phyloP scores from a whole-genome alignment of 2,888 invertebrate species.

The Theodoxus fluviatilis region DNA sequence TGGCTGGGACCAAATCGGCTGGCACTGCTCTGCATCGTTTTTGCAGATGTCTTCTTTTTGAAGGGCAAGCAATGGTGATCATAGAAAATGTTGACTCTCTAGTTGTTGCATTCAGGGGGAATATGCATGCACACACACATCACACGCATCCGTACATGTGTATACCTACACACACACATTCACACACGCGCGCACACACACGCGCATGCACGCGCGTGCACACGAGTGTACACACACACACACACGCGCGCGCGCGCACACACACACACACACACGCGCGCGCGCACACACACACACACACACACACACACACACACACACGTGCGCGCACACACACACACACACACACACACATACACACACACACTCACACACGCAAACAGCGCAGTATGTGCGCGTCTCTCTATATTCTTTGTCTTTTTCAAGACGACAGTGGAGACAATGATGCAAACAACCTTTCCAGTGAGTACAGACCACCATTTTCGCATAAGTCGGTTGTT shows the following conservation, averaged over 20 bases:
- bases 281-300: not conserved
- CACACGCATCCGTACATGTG: not conserved
- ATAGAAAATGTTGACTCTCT: too few species aligned
- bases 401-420: too few species aligned
- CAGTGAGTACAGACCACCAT: too few species aligned
- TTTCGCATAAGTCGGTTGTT: too few species aligned
- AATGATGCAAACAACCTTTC: too few species aligned
- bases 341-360: not conserved
- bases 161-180: not conserved
- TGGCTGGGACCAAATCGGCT: too few species aligned
- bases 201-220: slow-evolving; percentile 4
- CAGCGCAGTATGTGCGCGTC: not conserved
- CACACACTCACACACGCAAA: not conserved
- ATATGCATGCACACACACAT: not conserved
- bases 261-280: not conserved
- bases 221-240: not conserved
- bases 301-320: slow-evolving; percentile 6
- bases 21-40: too few species aligned
- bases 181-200: not conserved
- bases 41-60: too few species aligned
- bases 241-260: not conserved
- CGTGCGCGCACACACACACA: not conserved
- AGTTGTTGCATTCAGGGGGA: too few species aligned
- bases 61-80: too few species aligned
- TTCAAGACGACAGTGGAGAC: too few species aligned